A percentile compares a stretch with the other conserved stretches of the same genome.
phyloP scores from a whole-genome alignment of 2,888 invertebrate genomes.

The Papilio demoleus region DNA sequence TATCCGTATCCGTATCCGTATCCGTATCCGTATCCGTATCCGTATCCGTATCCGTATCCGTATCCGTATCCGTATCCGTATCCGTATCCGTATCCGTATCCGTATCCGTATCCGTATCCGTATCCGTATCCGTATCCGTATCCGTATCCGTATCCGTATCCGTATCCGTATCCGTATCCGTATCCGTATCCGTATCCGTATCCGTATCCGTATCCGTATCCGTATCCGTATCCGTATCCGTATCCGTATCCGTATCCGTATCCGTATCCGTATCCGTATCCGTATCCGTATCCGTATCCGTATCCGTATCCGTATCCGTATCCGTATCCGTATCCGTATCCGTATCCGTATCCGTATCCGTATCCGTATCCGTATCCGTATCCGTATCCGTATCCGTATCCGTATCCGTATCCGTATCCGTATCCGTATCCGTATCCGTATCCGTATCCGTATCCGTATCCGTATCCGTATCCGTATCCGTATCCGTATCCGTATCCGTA shows the following conservation, averaged over 20 bases:
- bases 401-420: neutral
- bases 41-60: constrained; percentile 9
- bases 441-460: neutral
- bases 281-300: neutral
- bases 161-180: constrained; percentile 6
- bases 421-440: neutral
- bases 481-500: neutral
- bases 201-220: neutral
- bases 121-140: neutral
- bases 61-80: constrained; percentile 2
- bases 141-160: constrained; percentile 9
- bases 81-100: neutral
- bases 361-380: constrained; percentile 9
- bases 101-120: neutral
- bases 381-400: neutral
- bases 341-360: constrained; percentile 5
- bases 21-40: neutral
- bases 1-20: neutral
- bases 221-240: neutral
- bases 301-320: neutral
- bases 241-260: constrained; percentile 9
- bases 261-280: constrained; percentile 10
- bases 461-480: constrained; percentile 11
- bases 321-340: neutral
- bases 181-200: neutral